phyloP scores from a whole-genome alignment of 2,888 invertebrate species.

The Eurytoma californica region DNA sequence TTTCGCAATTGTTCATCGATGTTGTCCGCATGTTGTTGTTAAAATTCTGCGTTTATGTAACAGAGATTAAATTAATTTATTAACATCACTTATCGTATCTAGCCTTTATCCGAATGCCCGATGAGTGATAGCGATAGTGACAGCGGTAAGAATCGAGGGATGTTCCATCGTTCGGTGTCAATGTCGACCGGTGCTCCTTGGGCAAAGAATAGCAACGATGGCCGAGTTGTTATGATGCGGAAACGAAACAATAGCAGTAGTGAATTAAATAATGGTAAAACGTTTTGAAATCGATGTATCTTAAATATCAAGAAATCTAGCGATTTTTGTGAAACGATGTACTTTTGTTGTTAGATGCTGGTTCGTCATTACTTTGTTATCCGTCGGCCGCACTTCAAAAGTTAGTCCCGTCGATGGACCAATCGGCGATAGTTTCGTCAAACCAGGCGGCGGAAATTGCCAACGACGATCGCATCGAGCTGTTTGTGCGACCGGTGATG shows the following conservation, averaged over 20 bases:
- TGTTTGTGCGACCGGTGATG: slow-evolving; percentile 90
- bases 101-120: slow-evolving; percentile 78
- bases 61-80: background rate
- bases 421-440: slow-evolving; percentile 76
- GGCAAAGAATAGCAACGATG: slow-evolving; percentile 79
- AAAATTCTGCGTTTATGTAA: background rate
- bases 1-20: slow-evolving; percentile 24
- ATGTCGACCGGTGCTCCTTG: slow-evolving; percentile 85
- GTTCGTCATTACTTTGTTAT: slow-evolving; percentile 89
- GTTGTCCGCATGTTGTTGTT: background rate
- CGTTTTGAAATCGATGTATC: background rate
- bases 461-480: slow-evolving; percentile 77
- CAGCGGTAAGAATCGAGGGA: slow-evolving; percentile 76
- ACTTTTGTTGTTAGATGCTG: slow-evolving; percentile 78
- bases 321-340: too few relatives aligned
- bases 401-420: slow-evolving; percentile 82
- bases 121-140: slow-evolving; percentile 78
- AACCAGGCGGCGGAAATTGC: slow-evolving; percentile 72
- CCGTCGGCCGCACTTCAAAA: slow-evolving; percentile 92
- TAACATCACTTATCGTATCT: slow-evolving; percentile 51
- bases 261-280: slow-evolving; percentile 77
- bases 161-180: slow-evolving; percentile 90
- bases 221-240: slow-evolving; percentile 79
- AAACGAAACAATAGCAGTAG: slow-evolving; percentile 84
- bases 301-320: background rate